These are phyloP conservation scores for Decapterus maruadsi DNA, from an alignment of 2,797 vertebrate species.

Conservation along the genomic window DNA sequence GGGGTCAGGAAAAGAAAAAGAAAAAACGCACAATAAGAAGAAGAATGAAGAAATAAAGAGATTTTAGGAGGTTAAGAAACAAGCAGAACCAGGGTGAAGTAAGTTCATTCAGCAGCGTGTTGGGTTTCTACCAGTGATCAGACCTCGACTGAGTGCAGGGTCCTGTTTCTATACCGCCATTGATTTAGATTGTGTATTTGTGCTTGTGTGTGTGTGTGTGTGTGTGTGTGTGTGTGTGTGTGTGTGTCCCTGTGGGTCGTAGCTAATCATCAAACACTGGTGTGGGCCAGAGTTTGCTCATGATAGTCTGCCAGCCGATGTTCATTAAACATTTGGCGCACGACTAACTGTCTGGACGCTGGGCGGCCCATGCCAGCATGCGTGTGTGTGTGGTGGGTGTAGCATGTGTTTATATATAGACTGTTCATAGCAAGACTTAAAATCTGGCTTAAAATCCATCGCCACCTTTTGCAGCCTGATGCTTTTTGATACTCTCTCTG, in stretches of 20 bases:
- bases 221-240: not conserved
- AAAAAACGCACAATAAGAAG: constrained; percentile 10
- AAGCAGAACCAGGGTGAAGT: not conserved
- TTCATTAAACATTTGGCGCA: constrained; percentile 83
- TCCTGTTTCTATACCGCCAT: constrained; percentile 52
- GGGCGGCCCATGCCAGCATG: constrained; percentile 20
- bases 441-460: not conserved
- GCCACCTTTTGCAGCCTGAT: not conserved
- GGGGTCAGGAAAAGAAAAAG: constrained; percentile 7
- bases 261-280: constrained; percentile 78
- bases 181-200: constrained; percentile 62
- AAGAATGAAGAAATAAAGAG: constrained; percentile 30
- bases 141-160: constrained; percentile 34
- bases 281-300: constrained; percentile 77
- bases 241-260: constrained; percentile 70
- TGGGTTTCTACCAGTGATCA: constrained; percentile 50
- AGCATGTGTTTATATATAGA: not conserved
- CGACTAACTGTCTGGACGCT: constrained; percentile 68
- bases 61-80: constrained; percentile 22
- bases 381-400: not conserved
- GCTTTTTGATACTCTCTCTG: not conserved
- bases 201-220: constrained; percentile 23
- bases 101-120: constrained; percentile 8
- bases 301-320: constrained; percentile 74
- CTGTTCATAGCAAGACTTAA: not conserved